Percentiles rank a stretch among this genome's conserved stretches.
These are phyloP conservation scores for Allygus modestus DNA, from an alignment of 2,888 invertebrate genomes.

Conservation along the genomic window DNA sequence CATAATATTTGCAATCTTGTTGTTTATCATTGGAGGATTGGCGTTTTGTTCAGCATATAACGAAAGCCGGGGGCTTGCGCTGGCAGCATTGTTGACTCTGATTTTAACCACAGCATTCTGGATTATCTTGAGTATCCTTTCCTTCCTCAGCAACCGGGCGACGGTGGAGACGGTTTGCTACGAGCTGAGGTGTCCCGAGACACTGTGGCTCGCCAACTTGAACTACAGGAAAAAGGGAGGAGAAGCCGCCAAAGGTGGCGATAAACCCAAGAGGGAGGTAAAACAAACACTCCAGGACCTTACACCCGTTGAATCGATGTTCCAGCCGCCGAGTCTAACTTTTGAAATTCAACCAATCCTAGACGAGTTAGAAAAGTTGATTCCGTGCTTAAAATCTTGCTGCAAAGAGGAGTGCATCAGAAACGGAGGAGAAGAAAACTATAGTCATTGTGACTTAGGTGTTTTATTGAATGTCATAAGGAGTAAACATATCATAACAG, in stretches of 20 bases:
- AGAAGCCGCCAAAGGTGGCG: background rate
- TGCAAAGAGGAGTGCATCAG: background rate
- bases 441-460: background rate
- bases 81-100: background rate
- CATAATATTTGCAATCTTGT: background rate
- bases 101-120: background rate
- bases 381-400: background rate
- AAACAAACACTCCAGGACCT: background rate
- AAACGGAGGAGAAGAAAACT: background rate
- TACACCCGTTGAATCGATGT: background rate
- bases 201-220: slow-evolving; percentile 32
- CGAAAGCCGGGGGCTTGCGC: background rate
- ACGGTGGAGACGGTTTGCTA: background rate
- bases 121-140: background rate
- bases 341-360: background rate
- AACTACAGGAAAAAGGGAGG: background rate
- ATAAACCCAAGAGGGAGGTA: background rate
- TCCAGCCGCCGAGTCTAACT: background rate
- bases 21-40: background rate
- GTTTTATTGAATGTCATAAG: background rate
- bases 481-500: background rate
- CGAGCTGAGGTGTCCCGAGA: background rate
- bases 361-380: background rate
- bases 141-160: background rate
- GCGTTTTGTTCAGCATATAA: background rate